These are phyloP conservation scores for Rotaria socialis DNA, from an alignment of 2,888 invertebrate genomes.

Conservation along the genomic window DNA sequence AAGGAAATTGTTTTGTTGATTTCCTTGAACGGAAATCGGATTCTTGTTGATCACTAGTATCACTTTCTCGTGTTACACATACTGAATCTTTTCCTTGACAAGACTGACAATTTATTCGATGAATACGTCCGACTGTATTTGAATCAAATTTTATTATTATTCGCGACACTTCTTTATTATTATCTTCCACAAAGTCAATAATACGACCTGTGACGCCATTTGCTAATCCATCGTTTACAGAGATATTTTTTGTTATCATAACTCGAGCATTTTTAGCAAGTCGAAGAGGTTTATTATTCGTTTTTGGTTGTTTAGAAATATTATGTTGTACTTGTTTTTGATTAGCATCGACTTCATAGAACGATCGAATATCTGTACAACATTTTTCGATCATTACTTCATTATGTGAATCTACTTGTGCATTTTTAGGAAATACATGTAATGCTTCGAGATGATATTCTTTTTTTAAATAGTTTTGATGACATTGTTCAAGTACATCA, in stretches of 20 bases:
- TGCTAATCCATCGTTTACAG: neutral
- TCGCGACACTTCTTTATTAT: conserved; percentile 73
- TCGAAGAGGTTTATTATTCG: too few relatives aligned
- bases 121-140: neutral
- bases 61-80: neutral
- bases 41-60: neutral
- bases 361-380: neutral
- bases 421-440: neutral
- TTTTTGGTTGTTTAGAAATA: too few relatives aligned
- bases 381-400: neutral
- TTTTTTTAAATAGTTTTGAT: neutral
- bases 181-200: conserved; percentile 67
- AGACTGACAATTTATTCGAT: neutral
- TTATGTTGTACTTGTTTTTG: too few relatives aligned
- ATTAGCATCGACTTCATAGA: neutral
- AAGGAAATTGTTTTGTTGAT: conserved; percentile 70
- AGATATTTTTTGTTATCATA: conserved; percentile 27
- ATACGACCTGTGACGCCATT: neutral
- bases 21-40: neutral
- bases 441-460: neutral
- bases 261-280: neutral
- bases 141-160: neutral
- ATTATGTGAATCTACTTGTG: neutral
- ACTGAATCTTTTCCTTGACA: neutral
- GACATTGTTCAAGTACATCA: neutral